phyloP scores from a whole-genome alignment of 2,113 vertebrate genomes.

The Dunckerocampus dactyliophorus region DNA sequence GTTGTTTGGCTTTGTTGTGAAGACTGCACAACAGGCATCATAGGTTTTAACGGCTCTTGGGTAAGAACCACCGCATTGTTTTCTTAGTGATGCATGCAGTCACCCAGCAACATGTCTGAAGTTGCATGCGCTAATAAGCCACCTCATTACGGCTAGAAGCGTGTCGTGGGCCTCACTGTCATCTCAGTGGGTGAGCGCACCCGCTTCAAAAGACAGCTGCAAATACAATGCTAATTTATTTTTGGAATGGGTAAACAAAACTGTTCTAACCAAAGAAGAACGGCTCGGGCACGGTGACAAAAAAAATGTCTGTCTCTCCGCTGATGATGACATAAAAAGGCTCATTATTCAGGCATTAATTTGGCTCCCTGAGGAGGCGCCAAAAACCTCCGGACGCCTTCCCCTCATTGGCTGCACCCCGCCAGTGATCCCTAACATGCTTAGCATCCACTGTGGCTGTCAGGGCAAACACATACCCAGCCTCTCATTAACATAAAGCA shows the following conservation, averaged over 20 bases:
- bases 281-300: not conserved
- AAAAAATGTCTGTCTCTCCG: not conserved
- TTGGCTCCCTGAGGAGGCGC: not conserved
- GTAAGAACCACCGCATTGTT: not conserved
- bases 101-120: not conserved
- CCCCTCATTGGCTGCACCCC: not conserved
- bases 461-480: conserved; percentile 1
- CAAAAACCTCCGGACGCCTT: not conserved
- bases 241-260: not conserved
- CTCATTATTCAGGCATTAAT: conserved; percentile 1
- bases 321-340: not conserved
- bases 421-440: not conserved
- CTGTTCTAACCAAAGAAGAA: not conserved
- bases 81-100: not conserved
- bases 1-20: not conserved
- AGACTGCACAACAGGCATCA: not conserved
- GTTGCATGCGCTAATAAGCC: conserved; percentile 3
- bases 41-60: not conserved
- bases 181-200: conserved; percentile 4
- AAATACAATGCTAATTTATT: conserved; percentile 7
- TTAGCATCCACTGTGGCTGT: not conserved
- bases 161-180: not conserved
- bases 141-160: not conserved
- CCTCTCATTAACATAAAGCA: conserved; percentile 9
- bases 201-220: conserved; percentile 1